Evolutionary conservation across 2,888 invertebrate genomes (phyloP).

Genomic region (Metallyticus violacea): DNA sequence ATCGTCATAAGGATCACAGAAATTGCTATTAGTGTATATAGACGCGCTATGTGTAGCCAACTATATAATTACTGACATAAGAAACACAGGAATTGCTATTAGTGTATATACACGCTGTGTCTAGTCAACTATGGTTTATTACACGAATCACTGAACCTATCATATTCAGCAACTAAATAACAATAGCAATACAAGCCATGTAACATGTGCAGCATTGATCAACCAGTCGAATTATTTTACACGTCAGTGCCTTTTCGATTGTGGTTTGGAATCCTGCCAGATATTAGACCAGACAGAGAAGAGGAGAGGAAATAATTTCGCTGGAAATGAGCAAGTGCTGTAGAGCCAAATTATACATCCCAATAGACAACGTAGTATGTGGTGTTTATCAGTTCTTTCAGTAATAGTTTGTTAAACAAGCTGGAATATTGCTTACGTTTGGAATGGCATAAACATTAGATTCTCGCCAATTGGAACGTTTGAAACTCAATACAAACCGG

Average conservation of each 20-base stretch:
- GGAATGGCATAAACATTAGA: neutral
- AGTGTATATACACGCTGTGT: no score
- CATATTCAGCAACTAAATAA: neutral
- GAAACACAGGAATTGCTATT: no score
- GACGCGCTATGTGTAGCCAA: no score
- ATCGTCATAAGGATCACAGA: no score
- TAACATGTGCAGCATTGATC: neutral
- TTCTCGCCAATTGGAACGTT: neutral
- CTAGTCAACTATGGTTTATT: no score
- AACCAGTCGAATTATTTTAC: neutral
- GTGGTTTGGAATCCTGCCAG: neutral
- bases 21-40: no score
- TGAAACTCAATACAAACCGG: neutral
- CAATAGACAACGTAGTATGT: neutral
- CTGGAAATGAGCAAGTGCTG: neutral
- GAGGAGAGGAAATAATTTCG: neutral
- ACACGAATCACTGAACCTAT: no score
- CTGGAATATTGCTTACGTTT: neutral
- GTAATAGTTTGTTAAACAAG: neutral
- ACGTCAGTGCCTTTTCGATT: neutral
- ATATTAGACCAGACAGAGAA: neutral
- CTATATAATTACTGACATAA: no score
- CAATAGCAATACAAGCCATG: neutral
- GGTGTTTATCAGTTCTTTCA: neutral
- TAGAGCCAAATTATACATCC: no score